Conservation (phyloP, 2,113 vertebrate genomes). For the Plectropomus leopardus region DNA sequence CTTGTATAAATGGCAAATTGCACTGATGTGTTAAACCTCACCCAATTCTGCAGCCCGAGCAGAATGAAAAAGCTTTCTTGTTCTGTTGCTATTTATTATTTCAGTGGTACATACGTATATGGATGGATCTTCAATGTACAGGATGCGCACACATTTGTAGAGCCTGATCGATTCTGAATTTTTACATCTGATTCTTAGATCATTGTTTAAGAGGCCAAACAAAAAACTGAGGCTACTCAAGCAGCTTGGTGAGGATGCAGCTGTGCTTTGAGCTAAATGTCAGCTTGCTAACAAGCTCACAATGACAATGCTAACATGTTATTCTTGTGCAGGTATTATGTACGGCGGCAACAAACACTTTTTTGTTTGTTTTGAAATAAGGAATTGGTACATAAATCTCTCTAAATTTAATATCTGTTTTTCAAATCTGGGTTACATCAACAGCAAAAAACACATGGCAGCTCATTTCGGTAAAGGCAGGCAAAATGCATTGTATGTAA, state of each 20-base stretch:
- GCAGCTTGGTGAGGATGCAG: not conserved
- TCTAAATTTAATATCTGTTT: too few species aligned
- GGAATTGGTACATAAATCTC: too few species aligned
- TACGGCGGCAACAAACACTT: too few species aligned
- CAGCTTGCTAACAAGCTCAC: not conserved
- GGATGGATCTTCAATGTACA: not conserved
- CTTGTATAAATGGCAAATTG: conserved; percentile 36
- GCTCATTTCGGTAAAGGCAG: too few species aligned
- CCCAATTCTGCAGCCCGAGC: not conserved
- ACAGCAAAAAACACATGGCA: too few species aligned
- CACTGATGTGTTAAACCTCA: conserved; percentile 27
- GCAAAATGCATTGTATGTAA: too few species aligned
- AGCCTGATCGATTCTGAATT: not conserved
- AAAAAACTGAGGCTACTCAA: too few species aligned
- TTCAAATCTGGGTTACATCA: too few species aligned
- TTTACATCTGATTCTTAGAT: too few species aligned
- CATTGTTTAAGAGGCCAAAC: too few species aligned
- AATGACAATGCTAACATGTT: not conserved
- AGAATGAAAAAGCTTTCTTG: conserved; percentile 4
- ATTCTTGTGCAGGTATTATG: too few species aligned
- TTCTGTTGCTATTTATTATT: not conserved
- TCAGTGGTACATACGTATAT: not conserved
- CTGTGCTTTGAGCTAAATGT: not conserved
- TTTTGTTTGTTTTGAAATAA: too few species aligned
- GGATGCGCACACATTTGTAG: not conserved